phyloP scores from a whole-genome alignment of 2,113 vertebrate species.

The Coptodon bakossiorum region DNA sequence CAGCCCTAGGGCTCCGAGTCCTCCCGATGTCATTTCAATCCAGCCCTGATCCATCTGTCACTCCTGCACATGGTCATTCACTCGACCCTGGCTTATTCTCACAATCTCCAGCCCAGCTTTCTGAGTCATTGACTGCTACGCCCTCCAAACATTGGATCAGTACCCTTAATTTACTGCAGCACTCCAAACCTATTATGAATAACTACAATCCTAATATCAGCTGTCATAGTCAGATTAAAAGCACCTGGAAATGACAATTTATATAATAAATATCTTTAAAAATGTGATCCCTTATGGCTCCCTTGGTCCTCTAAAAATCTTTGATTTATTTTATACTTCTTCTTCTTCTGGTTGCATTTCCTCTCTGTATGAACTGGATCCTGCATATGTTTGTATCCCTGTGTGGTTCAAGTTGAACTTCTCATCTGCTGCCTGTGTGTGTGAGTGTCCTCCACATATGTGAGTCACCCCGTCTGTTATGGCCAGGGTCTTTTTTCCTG shows the following conservation, averaged over 20 bases:
- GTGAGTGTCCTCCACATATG: not conserved
- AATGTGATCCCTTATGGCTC: fast-evolving
- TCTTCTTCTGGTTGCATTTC: not conserved
- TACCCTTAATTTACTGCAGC: not conserved
- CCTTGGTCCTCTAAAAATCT: fast-evolving
- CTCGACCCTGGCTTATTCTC: not conserved
- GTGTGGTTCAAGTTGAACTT: not conserved
- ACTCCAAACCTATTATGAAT: not conserved
- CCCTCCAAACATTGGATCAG: not conserved
- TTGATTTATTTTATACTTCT: not conserved
- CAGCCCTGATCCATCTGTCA: not conserved
- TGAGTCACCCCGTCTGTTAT: not conserved
- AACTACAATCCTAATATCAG: not conserved
- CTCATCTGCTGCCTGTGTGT: not conserved
- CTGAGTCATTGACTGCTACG: fast-evolving
- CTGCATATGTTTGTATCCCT: not conserved
- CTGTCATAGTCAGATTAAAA: not conserved
- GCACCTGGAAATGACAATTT: not conserved
- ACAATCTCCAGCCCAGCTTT: not conserved
- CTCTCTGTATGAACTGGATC: not conserved
- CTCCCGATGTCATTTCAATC: not conserved
- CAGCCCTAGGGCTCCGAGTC: too few relatives aligned
- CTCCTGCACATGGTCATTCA: not conserved
- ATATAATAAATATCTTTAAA: not conserved
- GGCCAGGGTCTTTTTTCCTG: not conserved